Evolutionary conservation across 92 coral and sea anemone species (phyloP), one percentile per base, ranked within the genome.

Genomic region (Epizoanthus scotinus): DNA sequence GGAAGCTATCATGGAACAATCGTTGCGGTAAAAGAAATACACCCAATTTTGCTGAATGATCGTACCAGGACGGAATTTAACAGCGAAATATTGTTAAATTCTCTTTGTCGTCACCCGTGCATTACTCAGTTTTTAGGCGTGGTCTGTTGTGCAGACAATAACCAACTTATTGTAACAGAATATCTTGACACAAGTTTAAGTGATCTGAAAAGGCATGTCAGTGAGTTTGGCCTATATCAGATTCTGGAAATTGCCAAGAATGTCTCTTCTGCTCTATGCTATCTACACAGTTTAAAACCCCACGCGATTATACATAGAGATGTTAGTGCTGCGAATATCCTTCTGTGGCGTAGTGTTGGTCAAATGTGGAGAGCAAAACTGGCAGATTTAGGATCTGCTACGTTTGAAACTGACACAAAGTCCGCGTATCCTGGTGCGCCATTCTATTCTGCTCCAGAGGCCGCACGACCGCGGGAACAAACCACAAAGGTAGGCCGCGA

Each of bases 301-400:
- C 59, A 70, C 27, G 77, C 77, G 27, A 70, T 70, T 38, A 70
- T 70, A 22, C 77, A 70, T 31, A 70, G 77, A 44, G 77, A 70
- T 50, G 61, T 70, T 5, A 70, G 77, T 50, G 77, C 77, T 8
- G 77, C 60, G 7, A 70, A 70, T 70, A 49, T 70, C 38, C 60
- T 70, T 17, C 52, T 70, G 57, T 49, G 77, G 77, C 77, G 77
- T 17, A 15, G 77, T 47, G 22, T 40, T 8, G 77, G 60, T 8
- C 57, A 7, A 1, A 70, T 70, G 77, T 70, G 77, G 77, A 70
- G 60, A 21, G 77, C 56, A 21, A 70, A 70, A 57, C 60, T 70
- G 58, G 77, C 59, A 2, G 77, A 70, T 24, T 70, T 70, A 10
- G 77, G 77, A 22, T 70, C 77, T 19, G 77, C 77, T 70, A 70